phyloP scores from a whole-genome alignment of 2,113 vertebrate genomes.

The Hypanus sabinus region DNA sequence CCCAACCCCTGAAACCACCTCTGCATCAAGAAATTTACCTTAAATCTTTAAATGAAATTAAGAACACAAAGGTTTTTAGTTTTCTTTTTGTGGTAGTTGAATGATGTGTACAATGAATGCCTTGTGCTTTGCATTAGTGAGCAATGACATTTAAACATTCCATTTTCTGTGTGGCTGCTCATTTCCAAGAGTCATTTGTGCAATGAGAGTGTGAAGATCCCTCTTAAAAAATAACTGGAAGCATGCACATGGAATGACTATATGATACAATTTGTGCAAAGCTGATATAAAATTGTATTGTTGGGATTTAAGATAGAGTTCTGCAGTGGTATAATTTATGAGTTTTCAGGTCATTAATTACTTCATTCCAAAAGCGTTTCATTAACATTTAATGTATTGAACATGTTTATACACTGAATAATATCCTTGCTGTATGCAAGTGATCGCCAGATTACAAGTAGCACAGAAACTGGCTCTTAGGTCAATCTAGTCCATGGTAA shows the following conservation, averaged over 20 bases:
- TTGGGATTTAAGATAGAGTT: constrained; percentile 39
- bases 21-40: neutral
- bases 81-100: neutral
- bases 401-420: no score
- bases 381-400: neutral
- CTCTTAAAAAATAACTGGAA: constrained; percentile 40
- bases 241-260: constrained; percentile 19
- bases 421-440: no score
- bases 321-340: constrained; percentile 39
- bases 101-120: neutral
- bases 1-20: neutral
- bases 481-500: no score
- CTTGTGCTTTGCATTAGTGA: neutral
- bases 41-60: neutral
- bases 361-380: neutral
- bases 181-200: neutral
- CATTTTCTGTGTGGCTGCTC: neutral
- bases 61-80: neutral
- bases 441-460: no score
- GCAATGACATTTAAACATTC: neutral
- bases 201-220: constrained; percentile 34
- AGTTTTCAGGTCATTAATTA: neutral
- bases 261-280: constrained; percentile 36
- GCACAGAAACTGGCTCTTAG: no score
- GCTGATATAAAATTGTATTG: constrained; percentile 39